Conservation (phyloP, 2,113 vertebrate genomes). For the Malurus elegans region DNA sequence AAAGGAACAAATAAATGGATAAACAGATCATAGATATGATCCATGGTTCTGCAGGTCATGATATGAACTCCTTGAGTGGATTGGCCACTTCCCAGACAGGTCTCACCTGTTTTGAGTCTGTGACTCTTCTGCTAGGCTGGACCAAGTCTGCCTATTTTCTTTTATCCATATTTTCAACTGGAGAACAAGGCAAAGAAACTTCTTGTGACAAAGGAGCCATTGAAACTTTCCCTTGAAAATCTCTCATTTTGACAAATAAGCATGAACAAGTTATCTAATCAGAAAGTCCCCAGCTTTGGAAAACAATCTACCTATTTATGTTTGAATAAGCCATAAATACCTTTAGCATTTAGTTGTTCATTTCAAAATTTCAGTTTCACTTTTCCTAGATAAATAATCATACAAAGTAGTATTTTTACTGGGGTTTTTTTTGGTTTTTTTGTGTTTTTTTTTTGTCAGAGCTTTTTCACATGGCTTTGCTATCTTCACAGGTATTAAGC, state of each 20-base stretch:
- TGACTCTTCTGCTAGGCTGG: not conserved
- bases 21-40: not conserved
- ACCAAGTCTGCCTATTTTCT: not conserved
- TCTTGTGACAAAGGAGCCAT: not conserved
- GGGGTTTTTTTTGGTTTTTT: too few relatives aligned
- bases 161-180: not conserved
- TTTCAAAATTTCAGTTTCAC: not conserved
- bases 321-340: not conserved
- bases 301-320: not conserved
- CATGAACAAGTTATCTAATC: not conserved
- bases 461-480: not conserved
- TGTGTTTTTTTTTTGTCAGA: not conserved
- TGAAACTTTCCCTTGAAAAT: not conserved
- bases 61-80: not conserved
- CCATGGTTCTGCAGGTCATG: not conserved
- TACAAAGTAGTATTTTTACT: not conserved
- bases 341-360: not conserved
- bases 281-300: not conserved
- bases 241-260: slow-evolving; percentile 1
- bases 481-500: not conserved
- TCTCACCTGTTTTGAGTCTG: not conserved
- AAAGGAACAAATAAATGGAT: not conserved
- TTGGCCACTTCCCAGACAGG: not conserved
- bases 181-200: not conserved
- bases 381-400: not conserved